Conservation (phyloP, 2,113 vertebrate species). For the Nerophis lumbriciformis region DNA sequence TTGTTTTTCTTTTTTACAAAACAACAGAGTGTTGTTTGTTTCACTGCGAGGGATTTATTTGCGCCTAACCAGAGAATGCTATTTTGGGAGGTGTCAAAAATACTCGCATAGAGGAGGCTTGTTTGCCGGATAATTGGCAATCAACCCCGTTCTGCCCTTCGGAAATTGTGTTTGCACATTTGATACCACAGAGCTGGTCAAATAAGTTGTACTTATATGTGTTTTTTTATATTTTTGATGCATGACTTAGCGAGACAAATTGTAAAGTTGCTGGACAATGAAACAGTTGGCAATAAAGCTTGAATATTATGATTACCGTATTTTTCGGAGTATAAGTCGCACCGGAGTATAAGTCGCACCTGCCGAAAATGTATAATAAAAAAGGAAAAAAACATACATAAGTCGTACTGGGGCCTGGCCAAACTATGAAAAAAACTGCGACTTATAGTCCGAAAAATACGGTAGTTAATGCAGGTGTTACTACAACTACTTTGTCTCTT, state of each 20-base stretch:
- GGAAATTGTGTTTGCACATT: constrained; percentile 1
- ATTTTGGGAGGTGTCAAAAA: constrained; percentile 5
- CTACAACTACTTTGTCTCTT: no score
- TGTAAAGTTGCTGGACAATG: constrained; percentile 7
- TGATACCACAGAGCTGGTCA: constrained; percentile 1
- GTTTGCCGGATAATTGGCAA: constrained; percentile 7
- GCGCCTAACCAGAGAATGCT: neutral
- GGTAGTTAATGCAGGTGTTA: neutral
- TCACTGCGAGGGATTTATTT: neutral
- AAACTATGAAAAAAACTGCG: no score
- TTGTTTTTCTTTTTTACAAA: constrained; percentile 1
- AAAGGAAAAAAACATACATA: no score
- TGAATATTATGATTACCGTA: neutral
- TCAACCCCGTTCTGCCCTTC: constrained; percentile 2
- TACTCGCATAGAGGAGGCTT: neutral
- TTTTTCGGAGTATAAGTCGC: no score
- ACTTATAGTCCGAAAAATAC: no score
- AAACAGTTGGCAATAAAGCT: constrained; percentile 7
- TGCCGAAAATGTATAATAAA: no score
- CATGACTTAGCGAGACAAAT: neutral
- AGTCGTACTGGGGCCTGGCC: no score
- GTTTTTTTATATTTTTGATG: neutral
- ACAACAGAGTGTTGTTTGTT: neutral
- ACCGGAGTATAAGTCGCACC: no score
- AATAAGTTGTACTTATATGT: neutral